Conservation (phyloP, 1,140 invertebrate species). For the Tetraneura akinire region DNA sequence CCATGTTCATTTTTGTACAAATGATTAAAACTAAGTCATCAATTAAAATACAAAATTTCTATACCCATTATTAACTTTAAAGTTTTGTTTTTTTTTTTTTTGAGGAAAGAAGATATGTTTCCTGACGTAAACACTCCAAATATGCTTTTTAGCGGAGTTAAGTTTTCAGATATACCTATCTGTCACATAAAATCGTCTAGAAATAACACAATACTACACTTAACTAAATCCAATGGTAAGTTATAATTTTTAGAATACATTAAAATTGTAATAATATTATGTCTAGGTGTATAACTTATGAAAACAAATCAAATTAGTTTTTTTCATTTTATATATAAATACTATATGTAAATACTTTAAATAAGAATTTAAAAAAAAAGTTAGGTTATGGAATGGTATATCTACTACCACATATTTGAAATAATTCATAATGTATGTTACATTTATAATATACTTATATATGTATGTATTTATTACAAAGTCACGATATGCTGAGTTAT, state of each 20-base stretch:
- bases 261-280: no score
- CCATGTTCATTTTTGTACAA: not conserved
- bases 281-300: no score
- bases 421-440: no score
- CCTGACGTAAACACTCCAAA: constrained; percentile 73
- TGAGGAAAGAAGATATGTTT: constrained; percentile 70
- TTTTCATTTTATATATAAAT: no score
- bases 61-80: constrained; percentile 7
- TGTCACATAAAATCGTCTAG: constrained; percentile 75
- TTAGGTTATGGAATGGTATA: no score
- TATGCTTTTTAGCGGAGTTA: constrained; percentile 74
- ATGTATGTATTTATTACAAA: no score
- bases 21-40: not conserved
- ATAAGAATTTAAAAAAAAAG: no score
- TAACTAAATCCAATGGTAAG: constrained; percentile 71
- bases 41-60: not conserved
- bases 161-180: constrained; percentile 79
- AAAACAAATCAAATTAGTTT: no score
- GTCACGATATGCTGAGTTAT: no score
- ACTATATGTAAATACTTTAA: no score
- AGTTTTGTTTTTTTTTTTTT: constrained; percentile 56
- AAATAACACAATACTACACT: constrained; percentile 84
- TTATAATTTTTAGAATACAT: not conserved
- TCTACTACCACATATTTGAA: no score
- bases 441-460: no score